Evolutionary conservation across 1,140 invertebrate genomes (phyloP), one percentile per base, ranked within the genome.

Genomic region (Chlorops oryzae): DNA sequence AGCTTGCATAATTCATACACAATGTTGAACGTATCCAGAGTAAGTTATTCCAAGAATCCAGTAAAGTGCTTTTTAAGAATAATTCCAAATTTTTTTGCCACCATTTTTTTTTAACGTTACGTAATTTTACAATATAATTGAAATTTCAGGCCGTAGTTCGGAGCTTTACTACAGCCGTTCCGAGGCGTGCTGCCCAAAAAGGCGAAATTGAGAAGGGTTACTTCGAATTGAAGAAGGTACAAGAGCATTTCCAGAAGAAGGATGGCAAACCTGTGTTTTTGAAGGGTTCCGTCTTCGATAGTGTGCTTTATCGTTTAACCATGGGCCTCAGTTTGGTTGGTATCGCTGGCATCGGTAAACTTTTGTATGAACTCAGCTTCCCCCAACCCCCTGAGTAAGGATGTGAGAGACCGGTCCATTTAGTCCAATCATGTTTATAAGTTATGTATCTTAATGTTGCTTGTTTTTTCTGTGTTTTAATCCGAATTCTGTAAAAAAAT

Each of bases 181-280:
- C 59, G 15, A 52, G 62, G 37, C 55, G 57, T 27, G 54, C 60
- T 20, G 28, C 44, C 24, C 20, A 6, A 1, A 54, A 66, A 59
- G 52, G 54, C 57, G 23, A 65, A 60, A 49, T 70, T 39, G 61
- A 65, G 41, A 65, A 70, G 52, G 66, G 66, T 3, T 70, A 70
- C 42, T 64, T 67, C 28, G 62, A 67, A 54, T 47, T 70, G 50
- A 63, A 62, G 13, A 74, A 73, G 50, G 32, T 74, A 2, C 75
- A 78, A 52, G 67, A 71, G 10, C 66, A 75, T 48, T 77, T 74
- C 62, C 63, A 74, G 56, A 61, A 62, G 51, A 55, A 65, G 12
- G 78, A 83, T 65, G 80, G 75, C 13, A 60, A 74, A 40, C 81
- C 81, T 2, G 64, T 82, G n/a, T 81, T 78, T 58, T 59, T 84